These are phyloP conservation scores for Styela clava DNA, from an alignment of 23 tunicate species.

Conservation along the genomic window DNA sequence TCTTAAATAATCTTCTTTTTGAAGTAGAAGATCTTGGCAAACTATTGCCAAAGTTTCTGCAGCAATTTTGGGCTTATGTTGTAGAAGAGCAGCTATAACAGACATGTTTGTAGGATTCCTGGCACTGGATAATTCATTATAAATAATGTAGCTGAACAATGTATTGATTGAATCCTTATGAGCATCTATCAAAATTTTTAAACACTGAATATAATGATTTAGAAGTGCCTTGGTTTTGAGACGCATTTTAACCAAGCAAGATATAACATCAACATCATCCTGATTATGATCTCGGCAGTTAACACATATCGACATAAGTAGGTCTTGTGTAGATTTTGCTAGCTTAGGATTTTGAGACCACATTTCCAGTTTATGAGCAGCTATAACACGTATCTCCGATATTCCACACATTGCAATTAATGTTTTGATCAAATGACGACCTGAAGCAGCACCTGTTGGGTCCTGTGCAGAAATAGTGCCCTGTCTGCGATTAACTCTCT, in stretches of 20 bases:
- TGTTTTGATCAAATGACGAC: constrained; percentile 49
- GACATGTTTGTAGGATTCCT: constrained; percentile 90
- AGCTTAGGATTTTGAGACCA: constrained; percentile 85
- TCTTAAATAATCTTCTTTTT: constrained; percentile 77
- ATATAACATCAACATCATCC: constrained; percentile 73
- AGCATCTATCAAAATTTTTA: constrained; percentile 73
- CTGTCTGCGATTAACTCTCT: constrained; percentile 62
- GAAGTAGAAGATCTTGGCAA: constrained; percentile 77
- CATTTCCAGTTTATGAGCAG: constrained; percentile 73
- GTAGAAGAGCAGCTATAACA: constrained; percentile 52
- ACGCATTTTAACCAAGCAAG: constrained; percentile 51
- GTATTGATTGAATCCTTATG: constrained; percentile 69
- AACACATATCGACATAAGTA: constrained; percentile 69
- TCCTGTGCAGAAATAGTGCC: constrained; percentile 37
- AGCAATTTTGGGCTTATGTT: constrained; percentile 59
- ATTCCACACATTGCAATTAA: constrained; percentile 62
- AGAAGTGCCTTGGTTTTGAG: constrained; percentile 47
- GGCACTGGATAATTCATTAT: constrained; percentile 77
- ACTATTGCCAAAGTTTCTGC: constrained; percentile 77
- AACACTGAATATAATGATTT: constrained; percentile 43
- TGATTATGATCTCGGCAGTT: constrained; percentile 73
- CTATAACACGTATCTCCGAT: constrained; percentile 53
- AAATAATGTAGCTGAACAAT: constrained; percentile 68
- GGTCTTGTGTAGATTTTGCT: constrained; percentile 66
- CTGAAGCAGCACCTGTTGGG: constrained; percentile 36